These are phyloP conservation scores for Neomonachus schauinslandi DNA, from an alignment of 2,113 vertebrate species.

Conservation along the genomic window DNA sequence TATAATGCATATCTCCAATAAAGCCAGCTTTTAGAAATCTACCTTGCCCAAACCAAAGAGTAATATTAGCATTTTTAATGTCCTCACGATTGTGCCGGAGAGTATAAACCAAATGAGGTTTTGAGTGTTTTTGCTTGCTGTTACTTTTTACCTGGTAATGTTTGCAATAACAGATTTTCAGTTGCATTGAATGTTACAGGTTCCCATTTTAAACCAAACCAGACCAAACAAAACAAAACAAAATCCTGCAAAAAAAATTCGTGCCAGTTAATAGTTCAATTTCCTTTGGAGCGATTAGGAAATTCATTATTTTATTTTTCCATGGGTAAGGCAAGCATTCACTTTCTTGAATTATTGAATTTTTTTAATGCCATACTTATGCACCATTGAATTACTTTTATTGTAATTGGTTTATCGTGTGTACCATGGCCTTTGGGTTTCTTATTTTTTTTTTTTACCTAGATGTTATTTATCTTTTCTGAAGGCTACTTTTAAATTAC, in stretches of 20 bases:
- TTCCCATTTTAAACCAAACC: conserved; percentile 37
- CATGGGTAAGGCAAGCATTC: not conserved
- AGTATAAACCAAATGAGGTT: not conserved
- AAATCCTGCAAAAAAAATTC: not conserved
- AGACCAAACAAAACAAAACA: not conserved
- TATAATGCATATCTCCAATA: not conserved
- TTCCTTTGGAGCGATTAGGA: not conserved
- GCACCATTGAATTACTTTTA: not conserved
- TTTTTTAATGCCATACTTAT: not conserved
- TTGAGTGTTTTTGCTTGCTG: not conserved
- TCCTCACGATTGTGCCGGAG: not conserved
- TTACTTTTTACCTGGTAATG: not conserved
- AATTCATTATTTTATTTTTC: conserved; percentile 40
- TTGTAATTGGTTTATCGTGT: conserved; percentile 28
- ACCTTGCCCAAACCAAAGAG: not conserved
- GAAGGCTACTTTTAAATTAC: conserved; percentile 59
- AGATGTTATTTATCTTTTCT: conserved; percentile 56
- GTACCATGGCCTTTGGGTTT: conserved; percentile 21
- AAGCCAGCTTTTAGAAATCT: conserved; percentile 15
- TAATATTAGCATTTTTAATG: not conserved
- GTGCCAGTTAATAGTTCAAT: not conserved
- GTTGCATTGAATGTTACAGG: not conserved
- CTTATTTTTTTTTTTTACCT: not conserved
- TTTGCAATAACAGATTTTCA: conserved; percentile 43
- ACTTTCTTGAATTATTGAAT: not conserved